Evolutionary conservation across 37 sponge, comb jelly and placozoan species (phyloP).

Genomic region (Beroe forskalii): DNA sequence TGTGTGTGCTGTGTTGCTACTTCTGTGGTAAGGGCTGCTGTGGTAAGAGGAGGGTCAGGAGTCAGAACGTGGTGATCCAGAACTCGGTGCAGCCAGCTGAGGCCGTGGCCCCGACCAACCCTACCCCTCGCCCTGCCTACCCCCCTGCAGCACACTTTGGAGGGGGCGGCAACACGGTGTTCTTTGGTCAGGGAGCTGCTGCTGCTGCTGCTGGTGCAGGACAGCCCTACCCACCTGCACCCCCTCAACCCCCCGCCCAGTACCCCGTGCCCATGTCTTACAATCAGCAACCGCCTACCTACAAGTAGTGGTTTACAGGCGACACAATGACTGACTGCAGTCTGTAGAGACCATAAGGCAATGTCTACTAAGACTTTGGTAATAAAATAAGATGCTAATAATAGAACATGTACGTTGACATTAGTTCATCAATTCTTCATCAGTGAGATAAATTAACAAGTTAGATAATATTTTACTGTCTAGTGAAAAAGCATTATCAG

Average conservation of each 20-base stretch:
- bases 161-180: no score
- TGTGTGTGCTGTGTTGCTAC: conserved; percentile 1
- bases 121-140: background rate
- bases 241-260: background rate
- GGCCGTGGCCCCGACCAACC: background rate
- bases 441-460: no score
- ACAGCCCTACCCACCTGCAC: background rate
- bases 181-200: no score
- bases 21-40: background rate
- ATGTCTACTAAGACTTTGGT: no score
- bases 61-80: conserved; percentile 12
- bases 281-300: background rate
- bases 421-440: no score
- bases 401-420: no score
- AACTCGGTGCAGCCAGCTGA: background rate
- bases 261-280: background rate
- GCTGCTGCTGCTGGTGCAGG: background rate
- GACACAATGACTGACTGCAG: no score
- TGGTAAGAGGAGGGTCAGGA: background rate
- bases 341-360: no score
- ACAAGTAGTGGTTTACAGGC: no score
- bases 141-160: background rate
- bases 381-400: no score
- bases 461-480: no score
- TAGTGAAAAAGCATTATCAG: no score